Percentiles rank a stretch among this genome's conserved stretches.
phyloP scores from a whole-genome alignment of 2,797 vertebrate species.

The Anabas testudineus region DNA sequence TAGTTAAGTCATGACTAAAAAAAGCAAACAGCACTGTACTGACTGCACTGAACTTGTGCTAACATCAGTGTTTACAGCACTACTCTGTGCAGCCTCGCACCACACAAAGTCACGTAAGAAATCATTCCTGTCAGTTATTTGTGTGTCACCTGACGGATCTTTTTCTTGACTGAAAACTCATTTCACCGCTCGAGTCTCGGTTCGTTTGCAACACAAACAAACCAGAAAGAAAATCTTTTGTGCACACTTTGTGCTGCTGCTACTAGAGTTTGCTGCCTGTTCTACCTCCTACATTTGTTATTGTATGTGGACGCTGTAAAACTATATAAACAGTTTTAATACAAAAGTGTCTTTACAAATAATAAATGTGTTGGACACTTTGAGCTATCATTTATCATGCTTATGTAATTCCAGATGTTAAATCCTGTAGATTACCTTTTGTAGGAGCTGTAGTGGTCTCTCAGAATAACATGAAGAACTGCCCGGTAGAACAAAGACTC shows the following conservation, averaged over 20 bases:
- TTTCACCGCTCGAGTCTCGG: slow-evolving; percentile 6
- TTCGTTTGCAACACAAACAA: slow-evolving; percentile 50
- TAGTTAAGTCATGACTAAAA: too few relatives aligned
- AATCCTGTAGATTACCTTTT: slow-evolving; percentile 86
- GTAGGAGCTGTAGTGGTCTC: slow-evolving; percentile 89
- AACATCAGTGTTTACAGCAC: too few relatives aligned
- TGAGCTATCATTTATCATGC: neutral
- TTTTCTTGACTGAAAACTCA: slow-evolving; percentile 1
- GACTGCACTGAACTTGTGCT: too few relatives aligned
- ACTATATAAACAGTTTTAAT: slow-evolving; percentile 4
- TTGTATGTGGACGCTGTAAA: neutral
- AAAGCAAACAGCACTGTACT: too few relatives aligned
- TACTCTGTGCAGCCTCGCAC: too few relatives aligned
- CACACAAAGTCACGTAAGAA: too few relatives aligned
- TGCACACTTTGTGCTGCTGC: neutral
- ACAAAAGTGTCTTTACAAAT: neutral
- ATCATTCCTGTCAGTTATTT: too few relatives aligned
- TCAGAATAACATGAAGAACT: slow-evolving; percentile 94
- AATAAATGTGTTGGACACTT: neutral
- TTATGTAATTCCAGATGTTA: slow-evolving; percentile 25
- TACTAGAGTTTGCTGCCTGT: slow-evolving; percentile 15
- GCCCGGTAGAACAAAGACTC: slow-evolving; percentile 97
- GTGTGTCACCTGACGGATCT: neutral
- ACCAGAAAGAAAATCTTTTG: slow-evolving; percentile 25
- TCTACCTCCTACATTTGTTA: slow-evolving; percentile 18